Evolutionary conservation across 2,888 invertebrate species (phyloP), one percentile per base, ranked within the genome.

Genomic region (Biston stratarius): DNA sequence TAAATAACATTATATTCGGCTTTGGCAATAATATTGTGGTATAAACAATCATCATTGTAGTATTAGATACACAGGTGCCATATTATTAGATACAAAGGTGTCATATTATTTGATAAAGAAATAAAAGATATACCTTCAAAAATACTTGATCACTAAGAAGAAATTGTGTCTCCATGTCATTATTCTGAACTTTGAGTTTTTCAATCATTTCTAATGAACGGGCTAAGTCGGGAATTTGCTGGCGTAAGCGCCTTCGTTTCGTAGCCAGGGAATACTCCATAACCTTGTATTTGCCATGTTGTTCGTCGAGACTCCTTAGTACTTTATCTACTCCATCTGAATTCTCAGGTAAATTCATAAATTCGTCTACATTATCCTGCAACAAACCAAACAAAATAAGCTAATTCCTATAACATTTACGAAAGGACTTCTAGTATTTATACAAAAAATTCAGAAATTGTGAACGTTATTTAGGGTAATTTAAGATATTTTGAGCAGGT

Each of bases 261-360:
- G 97, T 96, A 61, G 96, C 95, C 74, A 99, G 95, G 88, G 98
- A 99, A 79, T 96, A 96, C 91, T 99, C 99, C 98, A 99, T 98
- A 86, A 98, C 98, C 92, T 99, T 99, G 88, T 99, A 99, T 94
- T 99, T 99, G 69, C 97, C 97, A 92, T 99, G 98, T 84, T 97
- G 97, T 84, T 99, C 99, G 85, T 99, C 99, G 68, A 99, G 93
- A 80, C 95, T 95, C 81, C 96, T 96, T 61, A 99, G 91, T 14
- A 98, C 98, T 85, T 96, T 96, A 79, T 99, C 98, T 3, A 97
- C 97, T 71, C 96, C 96, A 58, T 96, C 96, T 73, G 95, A 95
- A 84, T 98, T 98, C 82, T 97, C 98, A 14, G 97, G 94, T 78
- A 95, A 94, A 70, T 95, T 95, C 98, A 99, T 98, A 88, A 96